Evolutionary conservation across 2,113 vertebrate species (phyloP), one percentile per base, ranked within the genome.

Genomic region (Oryzias curvinotus): DNA sequence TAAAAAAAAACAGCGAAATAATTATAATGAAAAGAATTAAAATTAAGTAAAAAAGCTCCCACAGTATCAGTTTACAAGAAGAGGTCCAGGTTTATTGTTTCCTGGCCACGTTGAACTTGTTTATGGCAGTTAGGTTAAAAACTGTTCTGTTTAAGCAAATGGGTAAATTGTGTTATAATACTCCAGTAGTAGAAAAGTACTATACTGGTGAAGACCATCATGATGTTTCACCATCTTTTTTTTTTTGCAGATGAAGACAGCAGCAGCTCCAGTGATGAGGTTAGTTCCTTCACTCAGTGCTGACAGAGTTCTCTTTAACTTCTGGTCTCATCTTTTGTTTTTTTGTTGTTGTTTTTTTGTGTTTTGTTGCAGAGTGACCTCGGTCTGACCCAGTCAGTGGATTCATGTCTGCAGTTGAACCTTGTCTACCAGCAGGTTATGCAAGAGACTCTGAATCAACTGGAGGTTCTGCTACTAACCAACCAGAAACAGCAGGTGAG

Each of bases 391-490:
- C 46, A 4, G 3, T 75, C 83, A 0, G 73, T 68, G 50, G 86
- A 87, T 0, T 80, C 80, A 0, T 88, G 83, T 71, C 85, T 90
- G 4, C 85, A 90, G 78, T 57, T 90, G 71, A 90, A 90, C 77
- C 62, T 90, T 4, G 88, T 90, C 5, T 90, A 90, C 58, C 88
- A 90, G 75, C 88, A 90, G 28, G 80, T 88, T 2, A 5, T 90
- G 7, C 62, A 87, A 30, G 88, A 87, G n/a, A 83, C 75, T 1
- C 65, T 90, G 61, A 49, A 72, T 6, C 80, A 83, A 21, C 62
- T 90, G 54, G 83, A 87, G 23, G 49, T 14, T 1, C 68, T 85
- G 0, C 63, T 88, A 55, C 14, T 17, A 21, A 42, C 43, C 16
- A 68, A 78, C 58, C 42, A 17, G 6, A 43, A 3, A 8, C 77